A percentile compares a stretch with the other conserved stretches of the same genome.
Conservation (phyloP, 2,113 vertebrate species). For the Malurus elegans region DNA sequence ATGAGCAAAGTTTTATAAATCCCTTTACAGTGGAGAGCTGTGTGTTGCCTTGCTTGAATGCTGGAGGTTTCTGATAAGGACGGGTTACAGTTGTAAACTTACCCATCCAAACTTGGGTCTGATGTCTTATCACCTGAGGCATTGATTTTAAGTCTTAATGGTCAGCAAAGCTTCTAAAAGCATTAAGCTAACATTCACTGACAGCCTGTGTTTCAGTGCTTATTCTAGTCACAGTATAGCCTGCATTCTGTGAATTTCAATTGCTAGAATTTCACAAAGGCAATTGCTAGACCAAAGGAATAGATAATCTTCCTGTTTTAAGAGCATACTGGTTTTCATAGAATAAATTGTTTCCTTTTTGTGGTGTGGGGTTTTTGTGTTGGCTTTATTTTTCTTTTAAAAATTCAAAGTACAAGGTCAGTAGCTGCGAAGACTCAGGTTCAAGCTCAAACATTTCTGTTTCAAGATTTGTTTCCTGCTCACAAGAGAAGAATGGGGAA, state of each 20-base stretch:
- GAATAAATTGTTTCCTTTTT: background rate
- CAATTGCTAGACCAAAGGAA: background rate
- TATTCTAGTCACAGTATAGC: background rate
- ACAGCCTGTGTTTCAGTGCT: background rate
- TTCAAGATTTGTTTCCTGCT: background rate
- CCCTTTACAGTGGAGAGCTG: background rate
- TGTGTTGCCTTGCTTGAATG: background rate
- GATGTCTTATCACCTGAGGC: background rate
- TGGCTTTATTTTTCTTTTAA: background rate
- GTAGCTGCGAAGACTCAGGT: background rate
- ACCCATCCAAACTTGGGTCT: rapidly evolving
- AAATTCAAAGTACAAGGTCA: background rate
- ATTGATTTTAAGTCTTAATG: background rate
- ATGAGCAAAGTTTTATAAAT: background rate
- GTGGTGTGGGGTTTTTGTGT: background rate
- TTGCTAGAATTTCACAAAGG: background rate
- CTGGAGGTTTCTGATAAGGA: background rate
- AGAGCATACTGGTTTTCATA: background rate
- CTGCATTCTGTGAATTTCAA: background rate
- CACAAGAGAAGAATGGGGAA: background rate
- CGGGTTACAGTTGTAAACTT: background rate
- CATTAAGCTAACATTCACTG: background rate
- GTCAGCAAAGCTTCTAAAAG: background rate
- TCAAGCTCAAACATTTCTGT: background rate
- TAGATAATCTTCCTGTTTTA: background rate